Base-by-base conservation (phyloP, 2,797 vertebrate species). In the Rhadinocentrus ornatus region DNA sequence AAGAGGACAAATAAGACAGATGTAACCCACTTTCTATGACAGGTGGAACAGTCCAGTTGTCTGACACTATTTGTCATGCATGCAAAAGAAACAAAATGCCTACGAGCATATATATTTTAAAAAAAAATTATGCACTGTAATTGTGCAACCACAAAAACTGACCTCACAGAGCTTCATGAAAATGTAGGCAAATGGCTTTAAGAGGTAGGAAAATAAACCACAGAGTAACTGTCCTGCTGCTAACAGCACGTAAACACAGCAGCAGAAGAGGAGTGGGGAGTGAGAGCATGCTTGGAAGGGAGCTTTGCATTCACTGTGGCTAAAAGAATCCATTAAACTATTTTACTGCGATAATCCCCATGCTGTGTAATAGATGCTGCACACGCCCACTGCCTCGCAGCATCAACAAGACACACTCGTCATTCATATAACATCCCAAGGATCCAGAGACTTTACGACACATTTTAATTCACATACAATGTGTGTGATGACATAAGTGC, bases 401-500 rank as follows among this genome's bases (percentile, higher is more conserved):
- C 32, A 10, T 15, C 54, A 53, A 68, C 37, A n/a, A 41, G 70
- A 53, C 64, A 57, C 65, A 53, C 15, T 24, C 55, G 3, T 62
- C 74, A 72, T 71, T 69, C 63, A 62, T 20, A 76, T 20, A 76
- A 22, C 68, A 67, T 75, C 60, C 73, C 72, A 77, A 69, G 68
- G 71, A 71, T 70, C 24, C 69, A 62, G 16, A 68, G 71, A 50
- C 70, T 62, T 37, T 11, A 77, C 69, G 66, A 78, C 78, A 65
- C 66, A 22, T 22, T 46, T 72, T 63, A 67, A 80, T 78, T 53
- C 73, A 54, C 59, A 63, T 46, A 39, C 67, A 54, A 46, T 37
- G 57, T 62, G 66, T 58, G 64, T 39, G 64, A 82, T 77, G 87
- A 84, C 79, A 83, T 73, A 77, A 88, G 71, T 29, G 59, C 29